Evolutionary conservation across 2,797 vertebrate species (phyloP), one percentile per base, ranked within the genome.

Genomic region (Cyclopterus lumpus): DNA sequence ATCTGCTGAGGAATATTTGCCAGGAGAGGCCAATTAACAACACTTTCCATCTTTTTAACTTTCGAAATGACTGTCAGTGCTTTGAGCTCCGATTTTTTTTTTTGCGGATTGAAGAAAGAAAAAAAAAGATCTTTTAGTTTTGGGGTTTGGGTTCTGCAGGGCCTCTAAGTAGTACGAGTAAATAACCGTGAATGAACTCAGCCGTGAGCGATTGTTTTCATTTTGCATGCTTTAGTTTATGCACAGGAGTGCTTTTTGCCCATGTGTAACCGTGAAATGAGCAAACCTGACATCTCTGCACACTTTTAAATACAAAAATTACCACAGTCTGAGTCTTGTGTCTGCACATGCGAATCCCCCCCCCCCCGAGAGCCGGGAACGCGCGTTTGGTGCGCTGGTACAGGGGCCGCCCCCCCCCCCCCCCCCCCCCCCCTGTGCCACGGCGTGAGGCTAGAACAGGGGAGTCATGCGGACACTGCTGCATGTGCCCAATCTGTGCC

Each of bases 401-500:
- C 93, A 86, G 86, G 88, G 80, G 26, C 26, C 26, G 26, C 4
- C 26, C n/a, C n/a, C n/a, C n/a, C 88, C 77, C 26, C 26, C 26
- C 26, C 4, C 26, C n/a, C n/a, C n/a, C n/a, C 88, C 77, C 85
- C 88, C 88, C 92, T 92, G 94, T 95, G 93, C 93, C 93, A 94
- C 89, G 93, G 92, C 48, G 91, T 93, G n/a, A 81, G 90, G 90
- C 88, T 93, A 91, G 93, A 94, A 92, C 93, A 91, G 88, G 86
- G 84, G 89, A 94, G 94, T 95, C 95, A 94, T 94, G 93, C 82
- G 94, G 92, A 90, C 90, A 87, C 84, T 72, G 88, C 86, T 75
- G 86, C 82, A n/a, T n/a, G 68, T 91, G 79, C 92, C 94, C 91
- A 92, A 90, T 92, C 94, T 94, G 94, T 95, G 93, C 94, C 94